Conservation (phyloP, 1,140 invertebrate genomes). For the Drosophila ogumai region DNA sequence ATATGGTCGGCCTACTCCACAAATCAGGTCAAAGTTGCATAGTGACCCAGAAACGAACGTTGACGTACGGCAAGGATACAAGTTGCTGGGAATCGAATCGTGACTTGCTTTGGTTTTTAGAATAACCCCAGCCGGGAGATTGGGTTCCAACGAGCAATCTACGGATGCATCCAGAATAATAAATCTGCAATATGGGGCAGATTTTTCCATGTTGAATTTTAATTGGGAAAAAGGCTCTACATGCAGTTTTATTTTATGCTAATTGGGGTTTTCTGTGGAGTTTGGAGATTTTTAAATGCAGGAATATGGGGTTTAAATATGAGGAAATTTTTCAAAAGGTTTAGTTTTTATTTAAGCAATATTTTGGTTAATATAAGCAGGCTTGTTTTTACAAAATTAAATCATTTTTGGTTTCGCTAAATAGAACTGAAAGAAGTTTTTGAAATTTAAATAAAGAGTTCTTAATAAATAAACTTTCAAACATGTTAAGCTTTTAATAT, state of each 20-base stretch:
- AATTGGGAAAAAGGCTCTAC: neutral
- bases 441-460: neutral
- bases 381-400: neutral
- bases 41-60: conserved; percentile 68
- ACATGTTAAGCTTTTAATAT: too few species aligned
- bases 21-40: conserved; percentile 79
- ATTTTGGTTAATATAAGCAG: too few species aligned
- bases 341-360: neutral
- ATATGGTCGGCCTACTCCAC: conserved; percentile 33
- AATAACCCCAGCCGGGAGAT: neutral
- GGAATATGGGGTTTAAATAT: too few species aligned
- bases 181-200: neutral
- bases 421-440: fast-evolving
- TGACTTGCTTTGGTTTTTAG: conserved; percentile 14
- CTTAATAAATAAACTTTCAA: too few species aligned
- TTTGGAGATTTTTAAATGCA: neutral
- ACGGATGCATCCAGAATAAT: conserved; percentile 3
- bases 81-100: conserved; percentile 41
- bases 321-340: fast-evolving
- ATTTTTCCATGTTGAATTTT: neutral
- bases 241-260: neutral
- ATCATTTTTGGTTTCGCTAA: neutral
- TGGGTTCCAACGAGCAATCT: neutral
- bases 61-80: conserved; percentile 58
- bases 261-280: neutral